phyloP scores from a whole-genome alignment of 2,888 invertebrate genomes.

The Aleiodes testaceus region DNA sequence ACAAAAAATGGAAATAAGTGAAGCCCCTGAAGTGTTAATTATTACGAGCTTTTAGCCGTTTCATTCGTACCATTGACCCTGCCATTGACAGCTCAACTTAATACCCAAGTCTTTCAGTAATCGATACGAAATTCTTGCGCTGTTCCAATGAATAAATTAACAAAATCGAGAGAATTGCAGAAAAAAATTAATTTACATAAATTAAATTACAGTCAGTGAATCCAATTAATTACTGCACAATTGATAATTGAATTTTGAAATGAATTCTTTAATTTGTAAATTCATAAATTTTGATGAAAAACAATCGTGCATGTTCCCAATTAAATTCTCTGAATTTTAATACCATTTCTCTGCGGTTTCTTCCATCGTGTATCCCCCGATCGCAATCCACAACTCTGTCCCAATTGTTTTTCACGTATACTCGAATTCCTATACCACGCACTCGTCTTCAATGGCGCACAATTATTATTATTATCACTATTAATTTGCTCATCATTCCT shows the following conservation, averaged over 20 bases:
- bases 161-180: background rate
- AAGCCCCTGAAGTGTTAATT: constrained; percentile 19
- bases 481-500: constrained; percentile 47
- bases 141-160: too few relatives aligned
- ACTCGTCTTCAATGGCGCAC: constrained; percentile 6
- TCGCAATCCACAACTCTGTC: background rate
- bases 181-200: background rate
- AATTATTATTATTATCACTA: constrained; percentile 40
- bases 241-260: too few relatives aligned
- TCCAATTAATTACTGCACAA: too few relatives aligned
- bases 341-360: background rate
- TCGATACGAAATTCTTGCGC: background rate
- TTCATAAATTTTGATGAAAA: too few relatives aligned
- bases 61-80: constrained; percentile 36
- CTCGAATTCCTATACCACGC: constrained; percentile 35
- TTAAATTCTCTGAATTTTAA: background rate
- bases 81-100: constrained; percentile 29
- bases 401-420: constrained; percentile 39
- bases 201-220: background rate
- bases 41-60: constrained; percentile 14
- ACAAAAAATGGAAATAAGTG: constrained; percentile 8
- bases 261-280: too few relatives aligned
- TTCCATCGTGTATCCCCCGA: background rate
- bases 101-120: constrained; percentile 18
- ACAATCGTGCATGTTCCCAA: too few relatives aligned